Evolutionary conservation across 2,113 vertebrate species (phyloP), one percentile per base, ranked within the genome.

Genomic region (Furnarius figulus): DNA sequence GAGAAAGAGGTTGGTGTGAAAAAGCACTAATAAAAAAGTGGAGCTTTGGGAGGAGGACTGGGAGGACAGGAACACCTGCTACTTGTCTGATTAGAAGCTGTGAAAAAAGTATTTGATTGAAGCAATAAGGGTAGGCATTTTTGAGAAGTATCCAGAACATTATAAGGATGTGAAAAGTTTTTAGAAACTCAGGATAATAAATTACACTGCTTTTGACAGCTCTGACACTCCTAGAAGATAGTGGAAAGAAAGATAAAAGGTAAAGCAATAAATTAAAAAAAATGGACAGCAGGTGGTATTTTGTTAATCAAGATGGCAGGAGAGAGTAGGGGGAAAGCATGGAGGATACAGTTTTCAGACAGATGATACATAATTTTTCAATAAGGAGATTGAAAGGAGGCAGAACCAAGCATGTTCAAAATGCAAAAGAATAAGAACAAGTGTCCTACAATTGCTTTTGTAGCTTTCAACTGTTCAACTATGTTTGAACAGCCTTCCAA

Each of bases 401-500:
- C 65, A 85, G 74, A 91, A 77, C 50, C 22, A 77, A 88, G 55
- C n/a, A 31, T 0, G 7, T 42, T 46, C 72, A 55, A 94, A 91
- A 75, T 63, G n/a, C 4, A 30, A 80, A 53, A 70, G 49, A 72
- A 85, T 61, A 81, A 23, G 44, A 88, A 23, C 75, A n/a, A 85
- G 84, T 85, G 71, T 84, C 70, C 65, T 67, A 59, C 79, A 33
- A 85, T 94, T 92, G 42, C 66, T 91, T 77, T 95, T 80, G 59
- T 82, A 93, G 56, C 85, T 95, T 84, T 52, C 82, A 90, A n/a
- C 62, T 68, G 59, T 55, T 93, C 84, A 90, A 47, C 66, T 74
- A 37, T 44, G 44, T 96, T 89, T 91, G 67, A 90, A 97, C 65
- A 90, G 21, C 90, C 94, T 82, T 85, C 53, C 52, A 85, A 90